These are phyloP conservation scores for Nephotettix cincticeps DNA, from an alignment of 1,140 invertebrate genomes.

Conservation along the genomic window DNA sequence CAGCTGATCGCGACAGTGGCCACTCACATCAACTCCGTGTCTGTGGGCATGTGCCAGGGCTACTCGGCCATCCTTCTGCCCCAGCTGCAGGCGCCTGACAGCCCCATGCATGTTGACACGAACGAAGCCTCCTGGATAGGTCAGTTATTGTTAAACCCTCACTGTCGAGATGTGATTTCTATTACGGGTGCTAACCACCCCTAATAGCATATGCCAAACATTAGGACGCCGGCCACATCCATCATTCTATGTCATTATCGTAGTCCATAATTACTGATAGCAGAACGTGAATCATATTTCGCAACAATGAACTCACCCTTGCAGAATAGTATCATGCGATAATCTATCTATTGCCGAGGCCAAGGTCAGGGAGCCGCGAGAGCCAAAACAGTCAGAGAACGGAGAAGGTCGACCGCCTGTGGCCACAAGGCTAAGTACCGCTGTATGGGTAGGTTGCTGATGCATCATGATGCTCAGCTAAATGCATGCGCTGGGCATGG, in stretches of 20 bases:
- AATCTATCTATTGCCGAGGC: neutral
- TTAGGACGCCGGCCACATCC: too few species aligned
- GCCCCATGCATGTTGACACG: conserved; percentile 50
- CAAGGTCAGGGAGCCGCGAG: neutral
- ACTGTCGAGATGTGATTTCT: neutral
- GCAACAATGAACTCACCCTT: neutral
- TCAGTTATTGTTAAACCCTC: conserved; percentile 46
- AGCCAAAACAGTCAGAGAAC: neutral
- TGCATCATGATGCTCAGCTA: too few species aligned
- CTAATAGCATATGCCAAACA: neutral
- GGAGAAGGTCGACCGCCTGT: too few species aligned
- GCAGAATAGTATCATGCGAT: neutral
- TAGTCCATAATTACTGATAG: neutral
- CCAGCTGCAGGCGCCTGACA: conserved; percentile 50
- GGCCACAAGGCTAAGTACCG: too few species aligned
- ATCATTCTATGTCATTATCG: neutral
- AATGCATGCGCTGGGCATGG: too few species aligned
- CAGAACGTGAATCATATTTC: neutral
- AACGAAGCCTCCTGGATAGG: conserved; percentile 70
- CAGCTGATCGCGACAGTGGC: conserved; percentile 67
- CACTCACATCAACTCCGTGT: conserved; percentile 70
- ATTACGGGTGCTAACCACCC: neutral
- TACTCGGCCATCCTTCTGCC: conserved; percentile 72
- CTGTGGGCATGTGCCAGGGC: conserved; percentile 70
- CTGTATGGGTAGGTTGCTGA: too few species aligned